Conservation (phyloP, 1,140 invertebrate species). For the Proctacanthus coquilletti region DNA sequence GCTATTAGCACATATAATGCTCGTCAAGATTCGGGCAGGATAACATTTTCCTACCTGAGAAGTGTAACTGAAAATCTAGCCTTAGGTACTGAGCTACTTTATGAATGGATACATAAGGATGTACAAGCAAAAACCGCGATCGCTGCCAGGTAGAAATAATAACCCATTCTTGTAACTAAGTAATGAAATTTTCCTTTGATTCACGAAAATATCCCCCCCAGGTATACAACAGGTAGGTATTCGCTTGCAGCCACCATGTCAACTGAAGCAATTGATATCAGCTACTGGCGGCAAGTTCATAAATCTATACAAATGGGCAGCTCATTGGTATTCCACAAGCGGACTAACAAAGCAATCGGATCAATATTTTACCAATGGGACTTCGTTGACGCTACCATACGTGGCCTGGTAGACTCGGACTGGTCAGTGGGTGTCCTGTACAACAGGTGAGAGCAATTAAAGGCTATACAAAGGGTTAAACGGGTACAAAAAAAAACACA, state of each 20-base stretch:
- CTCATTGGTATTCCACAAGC: conserved; percentile 20
- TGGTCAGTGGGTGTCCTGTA: conserved; percentile 25
- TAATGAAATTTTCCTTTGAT: too few relatives aligned
- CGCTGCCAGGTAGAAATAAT: conserved; percentile 17
- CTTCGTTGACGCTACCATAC: conserved; percentile 18
- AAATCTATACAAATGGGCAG: conserved; percentile 25
- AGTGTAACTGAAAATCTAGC: conserved; percentile 17
- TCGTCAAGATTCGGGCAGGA: conserved; percentile 16
- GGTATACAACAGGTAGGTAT: conserved; percentile 9
- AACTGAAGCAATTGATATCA: conserved; percentile 19
- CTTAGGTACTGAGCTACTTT: conserved; percentile 18
- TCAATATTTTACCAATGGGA: conserved; percentile 26
- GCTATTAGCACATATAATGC: conserved; percentile 21
- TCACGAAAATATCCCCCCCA: too few relatives aligned
- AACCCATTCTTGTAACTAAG: too few relatives aligned
- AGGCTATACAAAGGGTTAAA: not conserved
- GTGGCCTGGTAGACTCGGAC: conserved; percentile 24
- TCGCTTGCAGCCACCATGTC: conserved; percentile 18
- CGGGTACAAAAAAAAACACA: not conserved
- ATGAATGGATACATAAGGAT: conserved; percentile 20
- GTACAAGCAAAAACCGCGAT: conserved; percentile 15
- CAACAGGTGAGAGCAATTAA: conserved; percentile 14
- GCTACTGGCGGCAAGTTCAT: conserved; percentile 27
- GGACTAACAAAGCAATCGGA: conserved; percentile 19
- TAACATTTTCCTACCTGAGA: conserved; percentile 20